Evolutionary conservation across 2,888 invertebrate genomes (phyloP).

Genomic region (Lithodes maja): DNA sequence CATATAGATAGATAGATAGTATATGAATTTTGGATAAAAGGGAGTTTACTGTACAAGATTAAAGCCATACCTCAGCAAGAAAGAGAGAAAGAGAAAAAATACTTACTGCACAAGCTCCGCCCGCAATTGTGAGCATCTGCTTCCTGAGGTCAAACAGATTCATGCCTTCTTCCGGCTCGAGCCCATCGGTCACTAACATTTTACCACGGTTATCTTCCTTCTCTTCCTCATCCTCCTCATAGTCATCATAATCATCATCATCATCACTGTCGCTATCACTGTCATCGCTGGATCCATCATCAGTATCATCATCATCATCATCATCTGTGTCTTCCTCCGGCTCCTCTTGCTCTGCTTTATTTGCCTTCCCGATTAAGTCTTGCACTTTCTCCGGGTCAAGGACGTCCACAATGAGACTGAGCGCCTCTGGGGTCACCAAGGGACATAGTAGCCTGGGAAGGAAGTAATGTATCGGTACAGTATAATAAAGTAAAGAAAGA

Average conservation of each 20-base stretch:
- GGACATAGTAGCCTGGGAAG: conserved; percentile 47
- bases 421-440: conserved; percentile 30
- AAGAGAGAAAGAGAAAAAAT: not conserved
- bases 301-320: not conserved
- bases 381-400: conserved; percentile 21
- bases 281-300: not conserved
- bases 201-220: conserved; percentile 1
- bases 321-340: not conserved
- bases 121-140: conserved; percentile 16
- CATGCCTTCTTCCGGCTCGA: not conserved
- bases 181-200: conserved; percentile 1
- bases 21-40: no score
- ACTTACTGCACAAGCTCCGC: not conserved
- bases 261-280: not conserved
- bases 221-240: conserved; percentile 14
- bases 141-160: conserved; percentile 12
- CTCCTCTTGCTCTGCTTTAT: not conserved
- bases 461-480: not conserved
- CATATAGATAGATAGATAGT: no score
- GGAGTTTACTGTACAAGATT: not conserved
- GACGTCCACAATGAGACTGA: conserved; percentile 33
- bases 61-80: not conserved
- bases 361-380: not conserved
- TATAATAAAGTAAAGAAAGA: no score
- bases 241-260: not conserved